These are phyloP conservation scores for Calosoma granatense DNA, from an alignment of 1,140 invertebrate species.

Conservation along the genomic window DNA sequence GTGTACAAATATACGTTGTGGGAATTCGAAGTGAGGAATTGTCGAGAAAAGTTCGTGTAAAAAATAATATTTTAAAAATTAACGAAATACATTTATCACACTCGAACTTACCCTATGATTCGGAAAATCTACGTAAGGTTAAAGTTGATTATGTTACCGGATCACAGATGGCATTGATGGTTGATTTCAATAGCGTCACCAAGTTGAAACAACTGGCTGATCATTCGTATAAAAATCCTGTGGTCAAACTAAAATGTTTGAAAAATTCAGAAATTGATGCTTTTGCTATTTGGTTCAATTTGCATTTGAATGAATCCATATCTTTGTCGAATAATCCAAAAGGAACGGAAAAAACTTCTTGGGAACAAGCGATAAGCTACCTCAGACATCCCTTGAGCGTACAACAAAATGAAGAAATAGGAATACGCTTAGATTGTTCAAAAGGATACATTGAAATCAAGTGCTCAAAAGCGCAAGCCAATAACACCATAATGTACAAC, in stretches of 20 bases:
- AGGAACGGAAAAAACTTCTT: constrained; percentile 35
- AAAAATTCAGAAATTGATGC: constrained; percentile 41
- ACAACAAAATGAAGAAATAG: constrained; percentile 16
- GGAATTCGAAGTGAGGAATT: constrained; percentile 33
- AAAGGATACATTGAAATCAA: constrained; percentile 26
- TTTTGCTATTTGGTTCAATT: constrained; percentile 47
- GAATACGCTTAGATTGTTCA: constrained; percentile 23
- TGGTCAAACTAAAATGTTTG: constrained; percentile 25
- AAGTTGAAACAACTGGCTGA: constrained; percentile 26
- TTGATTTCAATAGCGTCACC: constrained; percentile 42
- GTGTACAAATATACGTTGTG: constrained; percentile 35
- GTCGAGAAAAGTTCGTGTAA: constrained; percentile 15
- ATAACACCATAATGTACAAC: constrained; percentile 17
- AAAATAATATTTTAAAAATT: not conserved
- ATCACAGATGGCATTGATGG: constrained; percentile 31
- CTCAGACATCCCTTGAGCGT: constrained; percentile 24
- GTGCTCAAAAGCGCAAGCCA: constrained; percentile 20
- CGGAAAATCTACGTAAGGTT: constrained; percentile 40
- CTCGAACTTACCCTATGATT: constrained; percentile 38
- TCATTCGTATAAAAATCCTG: constrained; percentile 28
- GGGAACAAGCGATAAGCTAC: constrained; percentile 48
- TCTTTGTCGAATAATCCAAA: constrained; percentile 37
- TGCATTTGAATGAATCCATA: constrained; percentile 43
- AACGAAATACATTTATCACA: constrained; percentile 7
- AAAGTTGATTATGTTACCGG: constrained; percentile 37